phyloP scores from a whole-genome alignment of 1,140 invertebrate genomes.

The Eciton burchellii region DNA sequence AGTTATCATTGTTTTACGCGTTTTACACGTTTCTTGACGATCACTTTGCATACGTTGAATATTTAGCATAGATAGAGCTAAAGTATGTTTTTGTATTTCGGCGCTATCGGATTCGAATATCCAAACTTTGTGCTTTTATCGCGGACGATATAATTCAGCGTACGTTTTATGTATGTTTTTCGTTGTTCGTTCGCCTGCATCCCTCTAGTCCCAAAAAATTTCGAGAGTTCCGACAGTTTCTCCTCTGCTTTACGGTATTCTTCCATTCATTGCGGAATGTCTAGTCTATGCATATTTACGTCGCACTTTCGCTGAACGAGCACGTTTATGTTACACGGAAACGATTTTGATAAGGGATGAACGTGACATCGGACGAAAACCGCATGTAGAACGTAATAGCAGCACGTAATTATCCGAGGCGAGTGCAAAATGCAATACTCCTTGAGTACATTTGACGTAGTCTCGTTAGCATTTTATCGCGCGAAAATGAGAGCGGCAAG shows the following conservation, averaged over 20 bases:
- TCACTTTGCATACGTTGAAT: neutral
- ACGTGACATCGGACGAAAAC: constrained; percentile 54
- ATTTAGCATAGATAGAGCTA: constrained; percentile 7
- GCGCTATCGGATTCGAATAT: neutral
- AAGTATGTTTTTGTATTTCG: neutral
- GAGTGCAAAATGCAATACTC: neutral
- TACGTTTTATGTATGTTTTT: neutral
- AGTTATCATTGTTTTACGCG: constrained; percentile 13
- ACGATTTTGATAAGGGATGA: constrained; percentile 50
- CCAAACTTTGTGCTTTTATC: neutral
- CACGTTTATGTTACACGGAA: constrained; percentile 47
- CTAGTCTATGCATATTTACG: constrained; percentile 19
- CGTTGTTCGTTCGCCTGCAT: neutral
- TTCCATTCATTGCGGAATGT: constrained; percentile 41
- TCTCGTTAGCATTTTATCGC: too few species aligned
- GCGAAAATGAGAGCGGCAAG: too few species aligned
- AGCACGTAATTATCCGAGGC: constrained; percentile 51
- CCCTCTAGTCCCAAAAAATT: constrained; percentile 13
- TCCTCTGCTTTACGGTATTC: constrained; percentile 20
- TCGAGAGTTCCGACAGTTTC: neutral
- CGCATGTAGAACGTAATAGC: constrained; percentile 46
- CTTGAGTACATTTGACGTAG: neutral
- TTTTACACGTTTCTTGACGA: neutral
- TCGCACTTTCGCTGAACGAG: constrained; percentile 29
- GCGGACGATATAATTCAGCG: neutral